Base-by-base conservation (phyloP, 1,140 invertebrate species). In the Camponotus pennsylvanicus region DNA sequence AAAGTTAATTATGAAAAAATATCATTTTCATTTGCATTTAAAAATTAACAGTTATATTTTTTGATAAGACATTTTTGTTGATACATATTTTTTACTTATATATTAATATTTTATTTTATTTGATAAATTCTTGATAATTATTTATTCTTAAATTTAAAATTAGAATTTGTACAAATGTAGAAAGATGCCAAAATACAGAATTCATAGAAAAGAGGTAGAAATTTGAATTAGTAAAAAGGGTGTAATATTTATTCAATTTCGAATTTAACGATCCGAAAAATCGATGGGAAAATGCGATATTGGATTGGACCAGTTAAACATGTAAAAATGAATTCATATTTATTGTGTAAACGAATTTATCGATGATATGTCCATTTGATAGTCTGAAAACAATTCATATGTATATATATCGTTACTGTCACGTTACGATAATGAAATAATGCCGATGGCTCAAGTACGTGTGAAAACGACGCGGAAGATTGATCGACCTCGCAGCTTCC, bases 401-500 rank as follows among this genome's bases (percentile, higher is more conserved):
- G 13, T 40, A 67, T 78, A 66, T 67, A 64, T 77, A 69, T 42
- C 27, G 40, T 45, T 57, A 45, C 34, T 71, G 15, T 15, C 40
- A 21, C 42, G 75, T 83, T 83, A 73, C 34, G 55, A 55, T 49
- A 70, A 63, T 57, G 57, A 78, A 85, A 86, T 86, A 88, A 88
- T 86, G 59, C 40, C 45, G 64, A 71, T 61, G 21, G 45, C 2
- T 66, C 52, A 83, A 89, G 64, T 80, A 84, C 75, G 63, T 52
- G 61, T 42, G 73, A 78, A 90, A 89, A 89, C 73, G 37, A 18
- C 71, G 42, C 2, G 32, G 59, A 79, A 86, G 76, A 89, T 89
- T 88, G 84, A 89, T 87, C 85, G 37, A 42, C 42, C 15, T 27
- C 9, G 52, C 52, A 64, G 32, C 18, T 55, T 40, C 32, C 57